Base-by-base conservation (phyloP, 2,888 invertebrate species). In the Volucella zonaria region DNA sequence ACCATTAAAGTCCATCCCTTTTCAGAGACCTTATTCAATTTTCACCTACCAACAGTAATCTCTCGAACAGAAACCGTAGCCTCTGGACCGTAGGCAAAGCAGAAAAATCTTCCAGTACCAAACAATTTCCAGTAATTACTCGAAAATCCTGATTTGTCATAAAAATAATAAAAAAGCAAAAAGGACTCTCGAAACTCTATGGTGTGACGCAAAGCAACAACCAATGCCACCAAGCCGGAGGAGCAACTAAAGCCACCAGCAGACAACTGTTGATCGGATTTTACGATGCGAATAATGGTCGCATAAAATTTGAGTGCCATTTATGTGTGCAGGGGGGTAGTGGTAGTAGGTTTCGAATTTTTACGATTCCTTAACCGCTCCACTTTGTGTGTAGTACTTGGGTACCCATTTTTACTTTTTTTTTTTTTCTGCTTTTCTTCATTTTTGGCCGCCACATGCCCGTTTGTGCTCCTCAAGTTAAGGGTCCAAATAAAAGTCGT, bases 251-350 rank as follows among this genome's bases (percentile, higher is more conserved):
- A 0, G 31, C 6, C 31, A 31, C 6, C 59, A 43, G 40, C 52
- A 87, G 87, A 90, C 90, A 90, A 90, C 90, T 91, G 90, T 91
- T 90, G 90, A 90, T 87, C 88, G 88, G 86, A 89, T 89, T 90
- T 91, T 91, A 90, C 89, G 90, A 91, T 88, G 88, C 90, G 89
- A 89, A 88, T 90, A 91, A 90, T 90, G 89, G 90, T 89, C 89
- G 89, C 90, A 91, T 91, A 90, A 90, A 90, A 90, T 90, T 91
- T 91, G 91, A 91, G 90, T 90, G 88, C 90, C 88, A 87, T 87
- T 88, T 86, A 73, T 77, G 81, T 85, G 81, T 68, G 73, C 68
- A 49, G 49, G 71, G 76, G 81, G 54, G 43, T 59, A 31, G 31
- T 31, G 31, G 31, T 31, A 31, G 31, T 31, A 31, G 58, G 58